These are phyloP conservation scores for Solenopsis invicta DNA, from an alignment of 1,140 invertebrate genomes.

Conservation along the genomic window DNA sequence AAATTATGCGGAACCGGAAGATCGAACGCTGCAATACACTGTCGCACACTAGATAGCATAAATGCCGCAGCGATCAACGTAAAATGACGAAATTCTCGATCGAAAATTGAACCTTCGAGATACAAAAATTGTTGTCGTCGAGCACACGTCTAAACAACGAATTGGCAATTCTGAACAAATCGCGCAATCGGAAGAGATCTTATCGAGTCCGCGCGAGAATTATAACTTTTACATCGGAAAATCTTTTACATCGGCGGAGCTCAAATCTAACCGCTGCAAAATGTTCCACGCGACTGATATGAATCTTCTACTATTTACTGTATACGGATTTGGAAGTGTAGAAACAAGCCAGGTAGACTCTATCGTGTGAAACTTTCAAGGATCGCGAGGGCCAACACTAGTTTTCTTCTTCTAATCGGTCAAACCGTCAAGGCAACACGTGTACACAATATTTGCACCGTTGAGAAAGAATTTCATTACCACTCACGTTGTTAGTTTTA, in stretches of 20 bases:
- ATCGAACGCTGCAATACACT: constrained; percentile 49
- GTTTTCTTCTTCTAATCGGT: constrained; percentile 24
- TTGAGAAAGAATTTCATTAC: neutral
- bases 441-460: neutral
- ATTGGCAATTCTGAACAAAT: neutral
- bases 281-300: constrained; percentile 35
- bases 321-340: neutral
- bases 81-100: constrained; percentile 22
- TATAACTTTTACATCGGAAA: constrained; percentile 17
- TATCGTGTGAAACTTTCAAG: neutral
- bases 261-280: constrained; percentile 3
- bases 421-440: neutral
- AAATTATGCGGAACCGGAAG: constrained; percentile 60
- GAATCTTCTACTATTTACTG: constrained; percentile 28
- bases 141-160: neutral
- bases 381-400: neutral
- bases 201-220: neutral
- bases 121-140: neutral
- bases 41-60: constrained; percentile 31
- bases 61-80: constrained; percentile 19
- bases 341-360: neutral
- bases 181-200: neutral
- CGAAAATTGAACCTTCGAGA: neutral
- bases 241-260: neutral
- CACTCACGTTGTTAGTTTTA: neutral